Evolutionary conservation across 2,113 vertebrate species (phyloP).

Genomic region (Oenanthe melanoleuca): DNA sequence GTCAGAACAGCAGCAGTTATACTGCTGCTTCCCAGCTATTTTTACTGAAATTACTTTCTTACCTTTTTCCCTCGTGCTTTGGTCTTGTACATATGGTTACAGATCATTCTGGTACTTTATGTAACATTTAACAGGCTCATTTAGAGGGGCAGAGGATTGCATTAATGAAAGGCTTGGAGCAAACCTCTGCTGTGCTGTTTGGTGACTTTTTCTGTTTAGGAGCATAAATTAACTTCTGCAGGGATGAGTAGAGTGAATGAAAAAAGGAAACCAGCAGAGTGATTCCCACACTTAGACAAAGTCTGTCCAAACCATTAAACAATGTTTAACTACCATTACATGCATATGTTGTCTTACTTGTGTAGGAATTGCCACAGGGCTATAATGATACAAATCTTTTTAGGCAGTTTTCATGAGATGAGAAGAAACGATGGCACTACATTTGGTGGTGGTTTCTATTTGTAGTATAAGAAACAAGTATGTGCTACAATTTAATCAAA

Average conservation of each 20-base stretch:
- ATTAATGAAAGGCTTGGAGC: neutral
- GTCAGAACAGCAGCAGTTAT: neutral
- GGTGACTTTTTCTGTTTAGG: neutral
- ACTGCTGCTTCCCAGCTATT: neutral
- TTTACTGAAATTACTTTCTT: neutral
- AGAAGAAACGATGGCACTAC: neutral
- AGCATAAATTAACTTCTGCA: neutral
- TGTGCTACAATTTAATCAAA: neutral
- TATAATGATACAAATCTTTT: neutral
- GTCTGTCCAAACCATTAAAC: neutral
- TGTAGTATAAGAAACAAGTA: neutral
- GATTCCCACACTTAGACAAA: neutral
- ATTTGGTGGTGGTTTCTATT: neutral
- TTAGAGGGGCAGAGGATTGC: neutral
- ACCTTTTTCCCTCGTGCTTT: neutral
- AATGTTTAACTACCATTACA: neutral
- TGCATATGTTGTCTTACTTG: neutral
- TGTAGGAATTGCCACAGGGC: neutral
- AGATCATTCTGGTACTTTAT: neutral
- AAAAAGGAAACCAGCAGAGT: neutral
- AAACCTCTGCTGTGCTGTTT: neutral
- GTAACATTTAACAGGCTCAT: neutral
- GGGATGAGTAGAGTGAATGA: neutral
- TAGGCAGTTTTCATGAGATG: neutral
- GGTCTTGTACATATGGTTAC: rapidly evolving